phyloP scores from a whole-genome alignment of 1,140 invertebrate genomes.

The Saccostrea echinata region DNA sequence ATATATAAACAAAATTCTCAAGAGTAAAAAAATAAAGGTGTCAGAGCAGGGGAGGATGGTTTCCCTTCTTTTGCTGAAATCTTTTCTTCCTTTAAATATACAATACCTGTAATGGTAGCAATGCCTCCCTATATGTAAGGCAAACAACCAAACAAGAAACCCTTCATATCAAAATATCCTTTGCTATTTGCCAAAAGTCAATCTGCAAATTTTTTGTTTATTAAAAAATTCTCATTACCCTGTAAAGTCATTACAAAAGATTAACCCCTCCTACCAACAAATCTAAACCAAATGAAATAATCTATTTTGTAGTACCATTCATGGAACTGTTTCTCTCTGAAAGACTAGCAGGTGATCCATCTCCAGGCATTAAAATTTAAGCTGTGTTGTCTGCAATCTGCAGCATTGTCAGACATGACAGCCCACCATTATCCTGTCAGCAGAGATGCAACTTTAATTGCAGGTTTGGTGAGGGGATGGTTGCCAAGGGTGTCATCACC shows the following conservation, averaged over 20 bases:
- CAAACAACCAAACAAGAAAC: too few species aligned
- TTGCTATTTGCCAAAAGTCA: background rate
- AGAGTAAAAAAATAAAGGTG: too few species aligned
- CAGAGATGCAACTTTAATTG: constrained; percentile 20
- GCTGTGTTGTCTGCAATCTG: background rate
- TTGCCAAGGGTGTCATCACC: constrained; percentile 29
- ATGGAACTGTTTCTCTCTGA: background rate
- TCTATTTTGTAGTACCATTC: background rate
- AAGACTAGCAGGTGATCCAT: constrained; percentile 28
- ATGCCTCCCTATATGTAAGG: too few species aligned
- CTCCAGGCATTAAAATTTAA: background rate
- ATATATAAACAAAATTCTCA: too few species aligned
- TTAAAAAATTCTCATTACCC: background rate
- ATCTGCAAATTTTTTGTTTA: background rate
- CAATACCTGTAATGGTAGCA: too few species aligned
- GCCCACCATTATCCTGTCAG: constrained; percentile 19
- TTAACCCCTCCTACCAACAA: background rate
- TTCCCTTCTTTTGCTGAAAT: too few species aligned
- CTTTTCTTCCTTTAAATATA: too few species aligned
- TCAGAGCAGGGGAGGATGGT: too few species aligned
- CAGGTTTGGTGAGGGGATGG: constrained; percentile 9
- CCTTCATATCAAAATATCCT: too few species aligned
- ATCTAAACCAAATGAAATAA: background rate
- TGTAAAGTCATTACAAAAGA: background rate
- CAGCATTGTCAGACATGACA: background rate